A percentile compares a stretch with the other conserved stretches of the same genome.
phyloP scores from a whole-genome alignment of 2,888 invertebrate species.

The Scrobipalpa atriplicella region DNA sequence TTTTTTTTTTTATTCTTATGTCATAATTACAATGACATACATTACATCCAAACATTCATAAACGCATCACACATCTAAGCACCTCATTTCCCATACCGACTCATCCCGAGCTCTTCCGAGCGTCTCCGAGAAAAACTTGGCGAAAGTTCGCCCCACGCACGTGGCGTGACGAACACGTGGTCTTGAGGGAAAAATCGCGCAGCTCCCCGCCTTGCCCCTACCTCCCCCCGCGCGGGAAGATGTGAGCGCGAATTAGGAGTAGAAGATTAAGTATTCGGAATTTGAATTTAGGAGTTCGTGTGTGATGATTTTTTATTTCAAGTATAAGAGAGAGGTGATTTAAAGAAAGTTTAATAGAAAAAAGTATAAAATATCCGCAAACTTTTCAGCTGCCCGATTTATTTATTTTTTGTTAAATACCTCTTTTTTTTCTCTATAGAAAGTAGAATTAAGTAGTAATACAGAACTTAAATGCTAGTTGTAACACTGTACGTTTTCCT shows the following conservation, averaged over 20 bases:
- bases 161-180: slow-evolving; percentile 73
- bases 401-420: too few species aligned
- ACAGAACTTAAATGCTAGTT: too few species aligned
- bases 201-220: slow-evolving; percentile 50
- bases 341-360: too few species aligned
- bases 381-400: too few species aligned
- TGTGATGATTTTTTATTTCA: neutral
- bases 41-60: neutral
- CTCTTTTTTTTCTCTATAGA: too few species aligned
- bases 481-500: too few species aligned
- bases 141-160: slow-evolving; percentile 62
- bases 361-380: too few species aligned
- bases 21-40: neutral
- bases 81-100: neutral
- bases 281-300: neutral
- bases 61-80: neutral
- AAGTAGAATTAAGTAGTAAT: too few species aligned
- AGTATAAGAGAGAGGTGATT: too few species aligned
- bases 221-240: slow-evolving; percentile 23
- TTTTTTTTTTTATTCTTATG: too few species aligned
- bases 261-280: neutral
- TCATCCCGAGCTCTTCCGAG: slow-evolving; percentile 7
- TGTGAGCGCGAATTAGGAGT: slow-evolving; percentile 17
- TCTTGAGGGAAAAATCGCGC: slow-evolving; percentile 77
- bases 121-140: slow-evolving; percentile 55